Conservation (phyloP, 1,140 invertebrate genomes). For the Pseudomyrmex cubaensis region DNA sequence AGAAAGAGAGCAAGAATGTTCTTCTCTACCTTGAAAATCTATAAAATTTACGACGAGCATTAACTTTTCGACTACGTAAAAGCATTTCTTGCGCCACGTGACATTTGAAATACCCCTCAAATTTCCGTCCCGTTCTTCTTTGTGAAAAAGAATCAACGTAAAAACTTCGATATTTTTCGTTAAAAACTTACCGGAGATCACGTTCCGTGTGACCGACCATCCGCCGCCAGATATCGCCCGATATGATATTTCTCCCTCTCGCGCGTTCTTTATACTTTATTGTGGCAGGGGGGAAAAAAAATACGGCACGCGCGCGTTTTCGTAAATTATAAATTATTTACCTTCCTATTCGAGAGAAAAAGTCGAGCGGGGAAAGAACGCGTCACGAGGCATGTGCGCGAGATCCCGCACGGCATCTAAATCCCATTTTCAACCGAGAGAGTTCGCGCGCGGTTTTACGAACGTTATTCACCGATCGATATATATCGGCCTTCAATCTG, state of each 20-base stretch:
- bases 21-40: conserved; percentile 19
- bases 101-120: conserved; percentile 36
- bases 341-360: not conserved
- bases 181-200: conserved; percentile 46
- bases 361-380: not conserved
- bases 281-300: not conserved
- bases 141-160: conserved; percentile 18
- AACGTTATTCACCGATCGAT: conserved; percentile 3
- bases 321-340: conserved; percentile 47
- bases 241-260: not conserved
- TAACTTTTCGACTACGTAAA: conserved; percentile 37
- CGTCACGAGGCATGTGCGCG: not conserved
- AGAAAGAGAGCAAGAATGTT: no score
- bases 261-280: conserved; percentile 18
- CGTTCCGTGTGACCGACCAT: conserved; percentile 16
- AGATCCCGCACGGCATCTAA: not conserved
- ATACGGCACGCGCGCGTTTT: not conserved
- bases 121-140: conserved; percentile 36
- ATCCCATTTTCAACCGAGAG: conserved; percentile 4
- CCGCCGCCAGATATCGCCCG: not conserved
- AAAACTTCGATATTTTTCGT: conserved; percentile 40
- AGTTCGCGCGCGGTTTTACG: not conserved
- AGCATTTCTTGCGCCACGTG: conserved; percentile 4
- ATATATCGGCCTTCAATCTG: not conserved
- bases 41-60: conserved; percentile 34